Conservation (phyloP, 2,797 vertebrate genomes). For the Poeciliopsis gracilis region DNA sequence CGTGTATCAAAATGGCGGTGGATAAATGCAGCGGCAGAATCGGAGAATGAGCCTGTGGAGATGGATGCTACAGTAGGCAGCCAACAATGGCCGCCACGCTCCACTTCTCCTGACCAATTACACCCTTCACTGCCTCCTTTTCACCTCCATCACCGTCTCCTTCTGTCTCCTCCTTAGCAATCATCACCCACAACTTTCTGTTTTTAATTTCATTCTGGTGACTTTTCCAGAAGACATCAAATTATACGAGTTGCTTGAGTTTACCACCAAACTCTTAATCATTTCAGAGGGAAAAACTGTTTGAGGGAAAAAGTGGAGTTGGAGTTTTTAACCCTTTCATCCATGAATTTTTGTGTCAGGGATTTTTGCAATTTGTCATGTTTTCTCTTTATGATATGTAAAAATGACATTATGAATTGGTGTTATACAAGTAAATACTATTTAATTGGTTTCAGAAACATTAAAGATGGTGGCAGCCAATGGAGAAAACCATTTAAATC, state of each 20-base stretch:
- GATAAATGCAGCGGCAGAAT: slow-evolving; percentile 14
- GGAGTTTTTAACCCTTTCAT: neutral
- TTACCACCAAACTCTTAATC: slow-evolving; percentile 55
- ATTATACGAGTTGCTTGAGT: slow-evolving; percentile 50
- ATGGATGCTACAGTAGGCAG: slow-evolving; percentile 58
- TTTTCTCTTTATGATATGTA: too few relatives aligned
- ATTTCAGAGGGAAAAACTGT: slow-evolving; percentile 44
- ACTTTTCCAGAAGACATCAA: slow-evolving; percentile 54
- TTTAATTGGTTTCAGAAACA: neutral
- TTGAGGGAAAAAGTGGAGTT: neutral
- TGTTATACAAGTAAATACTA: neutral
- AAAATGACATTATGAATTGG: neutral
- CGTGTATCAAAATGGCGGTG: neutral
- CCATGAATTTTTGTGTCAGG: too few relatives aligned
- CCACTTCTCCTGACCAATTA: slow-evolving; percentile 77
- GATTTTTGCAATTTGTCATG: too few relatives aligned
- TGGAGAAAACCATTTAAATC: neutral
- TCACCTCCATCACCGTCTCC: slow-evolving; percentile 2
- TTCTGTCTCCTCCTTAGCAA: neutral
- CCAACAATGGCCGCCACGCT: slow-evolving; percentile 74
- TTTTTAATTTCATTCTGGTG: slow-evolving; percentile 34
- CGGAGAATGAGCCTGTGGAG: slow-evolving; percentile 45
- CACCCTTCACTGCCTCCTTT: slow-evolving; percentile 71
- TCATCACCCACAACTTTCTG: neutral
- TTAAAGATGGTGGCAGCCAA: neutral